A percentile compares a stretch with the other conserved stretches of the same genome.
Evolutionary conservation across 2,113 vertebrate genomes (phyloP).

Genomic region (Gymnorhina tibicen): DNA sequence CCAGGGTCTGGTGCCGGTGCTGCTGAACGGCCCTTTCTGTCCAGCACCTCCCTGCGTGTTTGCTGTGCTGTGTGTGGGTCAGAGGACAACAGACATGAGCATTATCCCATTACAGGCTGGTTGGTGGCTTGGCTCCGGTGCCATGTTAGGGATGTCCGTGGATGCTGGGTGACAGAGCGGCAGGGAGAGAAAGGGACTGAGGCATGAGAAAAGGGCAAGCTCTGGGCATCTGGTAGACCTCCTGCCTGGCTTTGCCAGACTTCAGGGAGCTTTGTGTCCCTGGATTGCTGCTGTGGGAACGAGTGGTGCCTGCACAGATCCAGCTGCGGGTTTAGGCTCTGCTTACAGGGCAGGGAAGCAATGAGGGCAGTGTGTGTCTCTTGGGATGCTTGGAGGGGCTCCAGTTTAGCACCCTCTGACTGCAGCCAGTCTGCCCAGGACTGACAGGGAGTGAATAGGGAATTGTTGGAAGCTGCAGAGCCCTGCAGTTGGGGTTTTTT

Average conservation of each 20-base stretch:
- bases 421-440: neutral
- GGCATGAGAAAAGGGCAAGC: neutral
- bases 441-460: neutral
- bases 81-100: neutral
- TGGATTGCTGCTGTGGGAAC: neutral
- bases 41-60: neutral
- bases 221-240: neutral
- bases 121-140: slow-evolving; percentile 21
- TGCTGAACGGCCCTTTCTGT: neutral
- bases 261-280: neutral
- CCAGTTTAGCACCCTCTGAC: too few relatives aligned
- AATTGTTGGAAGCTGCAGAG: neutral
- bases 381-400: neutral
- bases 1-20: neutral
- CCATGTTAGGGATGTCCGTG: neutral
- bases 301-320: neutral
- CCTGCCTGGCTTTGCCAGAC: neutral
- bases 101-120: slow-evolving; percentile 12
- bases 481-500: neutral
- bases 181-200: neutral
- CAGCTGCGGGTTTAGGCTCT: neutral
- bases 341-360: neutral
- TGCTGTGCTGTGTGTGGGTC: neutral
- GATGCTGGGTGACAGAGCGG: neutral
- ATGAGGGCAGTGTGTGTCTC: neutral